A percentile compares a stretch with the other conserved stretches of the same genome.
phyloP scores from a whole-genome alignment of 2,113 vertebrate species.

The Agapornis roseicollis region DNA sequence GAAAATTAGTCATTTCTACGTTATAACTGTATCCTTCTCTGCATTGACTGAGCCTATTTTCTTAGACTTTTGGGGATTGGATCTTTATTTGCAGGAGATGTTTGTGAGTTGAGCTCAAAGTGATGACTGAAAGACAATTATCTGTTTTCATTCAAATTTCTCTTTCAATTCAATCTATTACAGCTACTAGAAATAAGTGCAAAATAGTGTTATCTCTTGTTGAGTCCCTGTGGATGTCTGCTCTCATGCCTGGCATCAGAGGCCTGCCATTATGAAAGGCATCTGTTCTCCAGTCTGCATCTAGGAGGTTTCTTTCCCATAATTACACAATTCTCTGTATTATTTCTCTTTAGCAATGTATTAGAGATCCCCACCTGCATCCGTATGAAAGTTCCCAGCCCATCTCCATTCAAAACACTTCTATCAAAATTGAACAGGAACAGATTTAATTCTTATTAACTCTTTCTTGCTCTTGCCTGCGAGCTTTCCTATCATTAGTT shows the following conservation, averaged over 20 bases:
- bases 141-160: background rate
- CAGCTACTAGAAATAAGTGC: background rate
- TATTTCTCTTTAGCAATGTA: background rate
- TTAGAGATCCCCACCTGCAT: background rate
- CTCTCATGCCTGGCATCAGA: background rate
- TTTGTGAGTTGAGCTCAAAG: background rate
- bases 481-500: background rate
- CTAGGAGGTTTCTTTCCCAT: background rate
- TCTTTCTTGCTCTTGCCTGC: background rate
- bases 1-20: background rate
- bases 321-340: background rate
- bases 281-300: background rate
- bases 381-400: background rate
- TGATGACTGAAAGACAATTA: background rate
- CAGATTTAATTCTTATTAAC: background rate
- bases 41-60: background rate
- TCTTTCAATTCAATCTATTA: background rate
- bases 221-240: background rate
- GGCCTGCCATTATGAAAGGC: background rate
- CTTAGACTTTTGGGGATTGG: background rate
- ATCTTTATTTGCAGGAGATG: background rate
- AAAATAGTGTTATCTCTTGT: background rate
- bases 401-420: background rate
- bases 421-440: background rate
- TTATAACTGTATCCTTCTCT: background rate